Evolutionary conservation across 1,140 invertebrate species (phyloP).

Genomic region (Macrobrachium nipponense): DNA sequence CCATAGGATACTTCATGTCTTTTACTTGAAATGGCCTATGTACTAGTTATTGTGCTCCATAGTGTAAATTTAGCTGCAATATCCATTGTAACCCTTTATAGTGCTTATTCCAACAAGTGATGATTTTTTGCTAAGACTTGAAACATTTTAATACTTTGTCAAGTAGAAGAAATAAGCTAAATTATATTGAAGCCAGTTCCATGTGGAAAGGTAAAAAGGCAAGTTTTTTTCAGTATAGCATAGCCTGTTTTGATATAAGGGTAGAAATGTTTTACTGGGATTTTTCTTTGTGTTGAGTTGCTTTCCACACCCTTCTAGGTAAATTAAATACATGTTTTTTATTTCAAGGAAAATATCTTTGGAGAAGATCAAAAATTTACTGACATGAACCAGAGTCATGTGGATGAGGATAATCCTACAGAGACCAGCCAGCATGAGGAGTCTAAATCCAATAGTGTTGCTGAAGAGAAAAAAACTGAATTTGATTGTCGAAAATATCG

Average conservation of each 20-base stretch:
- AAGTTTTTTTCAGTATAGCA: no score
- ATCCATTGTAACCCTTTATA: no score
- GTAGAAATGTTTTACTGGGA: background rate
- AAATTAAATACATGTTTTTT: constrained; percentile 26
- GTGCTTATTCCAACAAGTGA: no score
- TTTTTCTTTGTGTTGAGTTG: background rate
- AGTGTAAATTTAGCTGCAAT: no score
- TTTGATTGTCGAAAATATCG: constrained; percentile 88
- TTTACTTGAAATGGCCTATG: no score
- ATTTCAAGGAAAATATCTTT: constrained; percentile 89
- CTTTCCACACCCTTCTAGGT: background rate
- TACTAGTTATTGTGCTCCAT: no score
- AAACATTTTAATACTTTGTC: no score
- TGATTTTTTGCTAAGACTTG: no score
- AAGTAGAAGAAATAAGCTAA: constrained; percentile 29
- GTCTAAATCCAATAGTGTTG: constrained; percentile 42
- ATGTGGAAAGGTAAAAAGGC: no score
- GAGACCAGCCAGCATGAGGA: constrained; percentile 36
- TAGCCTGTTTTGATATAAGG: no score
- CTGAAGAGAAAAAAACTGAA: constrained; percentile 64
- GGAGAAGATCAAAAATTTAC: constrained; percentile 94
- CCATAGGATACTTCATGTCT: no score
- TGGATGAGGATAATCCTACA: constrained; percentile 46
- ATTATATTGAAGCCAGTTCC: constrained; percentile 1
- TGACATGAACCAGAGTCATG: constrained; percentile 79